phyloP scores from a whole-genome alignment of 2,888 invertebrate genomes.

The Ophioninae sp. region DNA sequence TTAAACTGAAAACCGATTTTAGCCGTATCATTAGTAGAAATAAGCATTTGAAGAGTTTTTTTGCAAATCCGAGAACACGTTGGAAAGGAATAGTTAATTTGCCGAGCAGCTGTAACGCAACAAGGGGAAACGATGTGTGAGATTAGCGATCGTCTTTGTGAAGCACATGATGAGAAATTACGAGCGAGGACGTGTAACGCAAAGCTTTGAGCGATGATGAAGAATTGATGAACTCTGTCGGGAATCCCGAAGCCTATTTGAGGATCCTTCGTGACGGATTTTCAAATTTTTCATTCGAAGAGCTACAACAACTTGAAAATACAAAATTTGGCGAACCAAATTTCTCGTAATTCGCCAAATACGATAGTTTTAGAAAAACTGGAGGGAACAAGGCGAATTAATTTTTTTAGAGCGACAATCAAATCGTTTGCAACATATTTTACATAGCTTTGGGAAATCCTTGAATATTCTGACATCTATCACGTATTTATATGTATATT shows the following conservation, averaged over 20 bases:
- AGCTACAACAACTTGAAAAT: background rate
- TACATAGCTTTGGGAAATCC: background rate
- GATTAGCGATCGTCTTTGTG: slow-evolving; percentile 18
- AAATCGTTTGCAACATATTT: background rate
- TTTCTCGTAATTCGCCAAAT: background rate
- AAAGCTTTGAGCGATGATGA: slow-evolving; percentile 38
- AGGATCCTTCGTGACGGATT: background rate
- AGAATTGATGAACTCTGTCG: background rate
- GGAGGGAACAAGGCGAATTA: background rate
- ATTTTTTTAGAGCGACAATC: background rate
- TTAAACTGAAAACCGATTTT: no score
- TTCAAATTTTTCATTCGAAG: background rate
- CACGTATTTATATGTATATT: background rate
- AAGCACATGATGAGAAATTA: slow-evolving; percentile 50
- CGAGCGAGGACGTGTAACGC: slow-evolving; percentile 23
- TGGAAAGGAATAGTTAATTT: background rate
- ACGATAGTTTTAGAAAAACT: background rate
- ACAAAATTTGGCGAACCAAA: background rate
- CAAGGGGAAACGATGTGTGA: slow-evolving; percentile 11
- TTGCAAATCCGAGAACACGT: background rate
- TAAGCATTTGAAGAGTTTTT: background rate
- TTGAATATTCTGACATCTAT: background rate
- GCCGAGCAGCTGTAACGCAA: slow-evolving; percentile 34
- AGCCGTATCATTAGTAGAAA: no score
- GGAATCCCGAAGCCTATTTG: slow-evolving; percentile 32